Conservation (phyloP, 2,113 vertebrate genomes). For the Sphaerodactylus townsendi region DNA sequence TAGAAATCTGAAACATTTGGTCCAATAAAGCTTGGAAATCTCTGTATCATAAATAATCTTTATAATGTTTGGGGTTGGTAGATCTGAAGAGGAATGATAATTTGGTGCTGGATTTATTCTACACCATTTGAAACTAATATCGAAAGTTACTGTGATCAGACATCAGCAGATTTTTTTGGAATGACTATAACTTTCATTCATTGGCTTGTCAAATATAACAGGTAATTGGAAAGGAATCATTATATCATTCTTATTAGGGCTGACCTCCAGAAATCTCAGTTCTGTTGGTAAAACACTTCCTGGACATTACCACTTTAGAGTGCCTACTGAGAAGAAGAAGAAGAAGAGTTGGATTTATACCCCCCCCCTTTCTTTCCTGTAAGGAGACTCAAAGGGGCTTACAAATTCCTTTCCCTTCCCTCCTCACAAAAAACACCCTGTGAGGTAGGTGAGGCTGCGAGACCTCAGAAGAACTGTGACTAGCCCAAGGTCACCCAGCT, state of each 20-base stretch:
- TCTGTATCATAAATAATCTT: slow-evolving; percentile 17
- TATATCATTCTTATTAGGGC: background rate
- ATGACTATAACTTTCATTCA: background rate
- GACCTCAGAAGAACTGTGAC: no score
- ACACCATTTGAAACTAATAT: slow-evolving; percentile 8
- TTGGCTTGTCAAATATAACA: background rate
- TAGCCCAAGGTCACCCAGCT: no score
- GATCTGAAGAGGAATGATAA: slow-evolving; percentile 18
- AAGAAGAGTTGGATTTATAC: no score
- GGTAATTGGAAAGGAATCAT: background rate
- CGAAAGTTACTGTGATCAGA: background rate
- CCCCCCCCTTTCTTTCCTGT: no score
- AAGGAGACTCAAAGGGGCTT: no score
- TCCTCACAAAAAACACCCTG: no score
- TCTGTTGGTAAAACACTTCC: background rate
- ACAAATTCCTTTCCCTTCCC: no score
- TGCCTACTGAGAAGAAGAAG: no score
- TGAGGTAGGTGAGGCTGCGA: no score
- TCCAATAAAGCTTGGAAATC: slow-evolving; percentile 15
- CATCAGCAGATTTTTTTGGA: background rate
- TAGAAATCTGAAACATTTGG: slow-evolving; percentile 10
- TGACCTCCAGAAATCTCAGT: background rate
- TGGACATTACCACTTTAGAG: background rate
- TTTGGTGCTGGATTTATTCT: background rate
- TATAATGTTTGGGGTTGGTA: slow-evolving; percentile 4